A percentile compares a stretch with the other conserved stretches of the same genome.
phyloP scores from a whole-genome alignment of 2,113 vertebrate genomes.

The Dasypus novemcinctus region DNA sequence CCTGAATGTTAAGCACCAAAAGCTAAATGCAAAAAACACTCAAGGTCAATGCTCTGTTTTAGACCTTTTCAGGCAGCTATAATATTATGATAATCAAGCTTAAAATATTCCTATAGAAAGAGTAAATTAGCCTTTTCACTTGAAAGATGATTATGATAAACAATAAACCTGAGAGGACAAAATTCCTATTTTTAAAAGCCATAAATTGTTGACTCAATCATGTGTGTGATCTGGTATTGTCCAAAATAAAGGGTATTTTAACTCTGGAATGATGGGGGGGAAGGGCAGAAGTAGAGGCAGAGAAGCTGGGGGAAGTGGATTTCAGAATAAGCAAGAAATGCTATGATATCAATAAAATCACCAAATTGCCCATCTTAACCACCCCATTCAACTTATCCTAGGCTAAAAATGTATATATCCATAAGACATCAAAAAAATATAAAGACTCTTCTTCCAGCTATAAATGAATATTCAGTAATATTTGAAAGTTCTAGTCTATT shows the following conservation, averaged over 20 bases:
- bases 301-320: not conserved
- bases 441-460: not conserved
- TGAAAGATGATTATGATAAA: constrained; percentile 86
- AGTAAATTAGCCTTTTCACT: constrained; percentile 88
- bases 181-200: constrained; percentile 74
- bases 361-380: not conserved
- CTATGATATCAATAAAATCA: constrained; percentile 24
- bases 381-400: not conserved
- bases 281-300: fast-evolving
- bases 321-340: not conserved
- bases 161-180: constrained; percentile 81
- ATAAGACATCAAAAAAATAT: not conserved
- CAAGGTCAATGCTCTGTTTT: constrained; percentile 87
- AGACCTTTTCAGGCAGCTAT: constrained; percentile 86
- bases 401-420: not conserved
- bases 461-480: not conserved
- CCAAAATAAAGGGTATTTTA: constrained; percentile 57
- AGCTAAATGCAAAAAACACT: constrained; percentile 82
- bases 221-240: constrained; percentile 61
- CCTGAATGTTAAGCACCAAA: constrained; percentile 85
- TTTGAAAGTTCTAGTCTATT: not conserved
- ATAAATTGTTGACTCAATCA: constrained; percentile 73
- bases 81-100: constrained; percentile 88
- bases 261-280: not conserved
- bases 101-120: constrained; percentile 88